Conservation (phyloP, 2,113 vertebrate genomes). For the Stegastes partitus region DNA sequence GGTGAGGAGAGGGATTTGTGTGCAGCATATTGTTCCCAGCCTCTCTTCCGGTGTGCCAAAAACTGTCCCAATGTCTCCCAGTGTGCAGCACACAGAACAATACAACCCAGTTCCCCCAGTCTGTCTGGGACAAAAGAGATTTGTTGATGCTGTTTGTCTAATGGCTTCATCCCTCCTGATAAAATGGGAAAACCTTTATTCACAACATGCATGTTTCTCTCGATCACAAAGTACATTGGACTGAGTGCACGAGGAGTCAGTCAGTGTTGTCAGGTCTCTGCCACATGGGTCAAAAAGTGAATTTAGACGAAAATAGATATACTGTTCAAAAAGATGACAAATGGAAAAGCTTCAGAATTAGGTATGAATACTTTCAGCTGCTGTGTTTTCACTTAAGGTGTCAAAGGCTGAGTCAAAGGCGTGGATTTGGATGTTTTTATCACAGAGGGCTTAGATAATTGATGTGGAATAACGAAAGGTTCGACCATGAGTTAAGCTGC, state of each 20-base stretch:
- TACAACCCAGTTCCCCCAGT: constrained; percentile 28
- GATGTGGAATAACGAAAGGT: constrained; percentile 1
- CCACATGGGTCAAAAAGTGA: neutral
- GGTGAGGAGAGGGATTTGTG: constrained; percentile 69
- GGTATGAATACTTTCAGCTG: neutral
- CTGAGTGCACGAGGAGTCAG: neutral
- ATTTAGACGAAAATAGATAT: neutral
- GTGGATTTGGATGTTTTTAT: neutral
- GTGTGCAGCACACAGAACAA: constrained; percentile 61
- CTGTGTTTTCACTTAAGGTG: neutral
- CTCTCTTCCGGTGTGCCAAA: constrained; percentile 67
- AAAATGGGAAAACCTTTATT: constrained; percentile 34
- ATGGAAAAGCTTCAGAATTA: neutral
- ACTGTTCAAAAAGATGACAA: neutral
- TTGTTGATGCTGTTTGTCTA: constrained; percentile 33
- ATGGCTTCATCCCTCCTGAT: constrained; percentile 55
- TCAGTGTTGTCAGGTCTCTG: neutral
- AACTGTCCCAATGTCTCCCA: constrained; percentile 54
- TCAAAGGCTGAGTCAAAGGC: neutral
- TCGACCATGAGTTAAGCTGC: constrained; percentile 40
- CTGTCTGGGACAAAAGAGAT: constrained; percentile 53
- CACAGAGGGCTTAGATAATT: neutral
- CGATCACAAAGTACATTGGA: neutral
- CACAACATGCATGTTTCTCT: neutral
- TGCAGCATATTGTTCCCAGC: constrained; percentile 64